Base-by-base conservation (phyloP, 1,140 invertebrate species). In the Myzus persicae region DNA sequence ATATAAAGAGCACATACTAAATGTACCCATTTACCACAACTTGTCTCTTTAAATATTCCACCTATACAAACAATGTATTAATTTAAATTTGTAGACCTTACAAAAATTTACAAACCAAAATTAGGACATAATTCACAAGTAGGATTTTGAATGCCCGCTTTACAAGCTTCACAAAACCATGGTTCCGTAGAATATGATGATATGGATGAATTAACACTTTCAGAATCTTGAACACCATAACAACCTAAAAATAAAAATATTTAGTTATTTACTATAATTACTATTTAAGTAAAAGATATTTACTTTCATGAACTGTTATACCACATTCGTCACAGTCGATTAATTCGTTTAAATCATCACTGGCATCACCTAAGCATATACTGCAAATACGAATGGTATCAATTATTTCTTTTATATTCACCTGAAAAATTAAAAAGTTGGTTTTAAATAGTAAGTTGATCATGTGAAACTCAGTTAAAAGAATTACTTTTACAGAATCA, bases 81-180 rank as follows among this genome's bases (percentile, higher is more conserved):
- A 90, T 20, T 90, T 18, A 59, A 90, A 59, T 0, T 8, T 67
- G 18, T 42, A 42, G 1, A 26, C 2, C 6, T 38, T 59, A n/a
- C 18, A 90, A 59, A n/a, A 67, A n/a, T 40, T 24, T 76, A 94
- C 94, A 94, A 95, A 96, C 97, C 96, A 94, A 96, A 96, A 95
- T 97, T 97, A 7, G 98, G 98, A 95, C 98, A 99, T 14, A 99
- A 95, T 95, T 99, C 98, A 95, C 98, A 99, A 36, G 96, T 96
- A 1, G 98, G 98, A 95, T 98, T 97, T 46, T 96, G 97, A 18
- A 98, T 96, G 2, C 98, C 98, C 76, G 98, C 98, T 94, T 98
- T 98, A 94, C 99, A 99, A n/a, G 98, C 98, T 95, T 99, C 99
- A 96, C 99, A 99, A 95, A 99, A 99, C 99, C 99, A 99, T 0